Base-by-base conservation (phyloP, 1,140 invertebrate species). In the Lineus longissimus region DNA sequence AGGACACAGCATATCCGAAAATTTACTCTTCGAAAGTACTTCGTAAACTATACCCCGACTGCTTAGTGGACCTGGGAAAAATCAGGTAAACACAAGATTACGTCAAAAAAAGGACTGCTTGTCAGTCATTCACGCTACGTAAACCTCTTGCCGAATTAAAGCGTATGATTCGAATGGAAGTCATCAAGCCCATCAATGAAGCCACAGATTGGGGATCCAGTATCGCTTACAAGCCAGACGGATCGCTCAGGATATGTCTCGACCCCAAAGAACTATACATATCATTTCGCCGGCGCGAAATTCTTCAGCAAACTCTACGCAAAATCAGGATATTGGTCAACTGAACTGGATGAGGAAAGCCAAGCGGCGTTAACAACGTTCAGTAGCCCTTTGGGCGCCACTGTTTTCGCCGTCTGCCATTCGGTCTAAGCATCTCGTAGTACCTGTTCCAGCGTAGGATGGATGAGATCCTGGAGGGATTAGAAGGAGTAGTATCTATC, bases 361-460 rank as follows among this genome's bases (percentile, higher is more conserved):
- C 64, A 68, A 45, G 30, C 67, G n/a, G n/a, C n/a, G 40, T 55
- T 77, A 0, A 73, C 69, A 2, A 73, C 71, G 1, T 77, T 78
- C 56, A 59, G 69, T 7, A 74, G 70, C 22, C 73, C 65, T 6
- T 72, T 63, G 72, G 67, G 7, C 36, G 70, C 11, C 75, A 70
- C 41, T 59, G 69, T 36, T 78, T 76, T 55, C 36, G 58, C n/a
- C 40, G 73, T 29, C 47, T 69, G 22, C 70, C 73, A 6, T 77
- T 79, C 71, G 76, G 76, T 58, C 63, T 79, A 19, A 63, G 55
- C 30, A 55, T 51, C 25, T 58, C 62, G n/a, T 62, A 56, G 27
- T 69, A 71, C 45, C 64, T 76, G 0, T 84, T 81, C 65, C 73
- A 80, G 41, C 58, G 64, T 58, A 31, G 60, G 25, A 77, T 79